Percentiles rank a stretch among this genome's conserved stretches.
These are phyloP conservation scores for Regulus satrapa DNA, from an alignment of 2,113 vertebrate genomes.

Conservation along the genomic window DNA sequence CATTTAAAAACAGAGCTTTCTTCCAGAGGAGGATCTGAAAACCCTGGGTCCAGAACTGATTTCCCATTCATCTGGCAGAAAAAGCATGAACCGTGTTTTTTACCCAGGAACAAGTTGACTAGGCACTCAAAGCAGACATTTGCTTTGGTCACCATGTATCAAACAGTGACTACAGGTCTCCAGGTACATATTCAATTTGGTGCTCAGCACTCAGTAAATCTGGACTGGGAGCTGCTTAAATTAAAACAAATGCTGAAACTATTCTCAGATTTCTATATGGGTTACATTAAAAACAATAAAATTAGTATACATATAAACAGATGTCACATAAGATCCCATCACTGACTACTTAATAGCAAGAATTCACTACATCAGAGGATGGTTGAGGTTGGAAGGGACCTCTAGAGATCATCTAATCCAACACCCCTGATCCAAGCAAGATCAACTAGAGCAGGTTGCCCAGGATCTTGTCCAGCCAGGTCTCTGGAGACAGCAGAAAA, in stretches of 20 bases:
- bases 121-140: neutral
- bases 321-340: neutral
- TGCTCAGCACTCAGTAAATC: neutral
- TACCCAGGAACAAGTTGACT: neutral
- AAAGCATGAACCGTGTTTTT: neutral
- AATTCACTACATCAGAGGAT: neutral
- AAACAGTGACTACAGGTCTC: neutral
- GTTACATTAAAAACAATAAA: neutral
- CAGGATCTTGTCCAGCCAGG: neutral
- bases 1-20: neutral
- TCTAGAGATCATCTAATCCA: neutral
- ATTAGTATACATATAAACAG: neutral
- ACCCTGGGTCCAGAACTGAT: neutral
- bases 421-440: neutral
- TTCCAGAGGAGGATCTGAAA: neutral
- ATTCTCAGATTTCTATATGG: neutral
- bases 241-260: neutral
- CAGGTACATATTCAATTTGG: neutral
- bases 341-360: neutral
- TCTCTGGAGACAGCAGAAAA: neutral
- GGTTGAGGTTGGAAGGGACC: neutral
- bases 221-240: neutral
- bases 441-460: neutral
- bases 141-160: neutral
- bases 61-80: neutral